Conservation (phyloP, 2,113 vertebrate genomes). For the Callipepla squamata region DNA sequence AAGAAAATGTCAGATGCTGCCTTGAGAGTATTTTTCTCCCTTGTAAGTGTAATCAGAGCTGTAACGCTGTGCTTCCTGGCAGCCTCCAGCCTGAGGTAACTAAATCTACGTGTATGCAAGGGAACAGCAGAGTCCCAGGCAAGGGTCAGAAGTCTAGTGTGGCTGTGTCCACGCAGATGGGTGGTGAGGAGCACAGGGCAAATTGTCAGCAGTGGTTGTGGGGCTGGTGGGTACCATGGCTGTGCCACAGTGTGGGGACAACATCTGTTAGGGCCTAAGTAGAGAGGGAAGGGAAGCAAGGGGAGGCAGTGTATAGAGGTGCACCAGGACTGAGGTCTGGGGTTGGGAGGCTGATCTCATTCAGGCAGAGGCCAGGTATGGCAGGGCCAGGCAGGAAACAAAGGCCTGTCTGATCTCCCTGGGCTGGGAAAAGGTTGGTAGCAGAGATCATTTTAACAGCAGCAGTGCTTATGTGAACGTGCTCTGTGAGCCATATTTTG, state of each 20-base stretch:
- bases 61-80: neutral
- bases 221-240: neutral
- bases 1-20: neutral
- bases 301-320: neutral
- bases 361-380: neutral
- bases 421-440: neutral
- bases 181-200: neutral
- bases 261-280: neutral
- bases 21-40: neutral
- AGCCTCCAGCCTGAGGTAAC: neutral
- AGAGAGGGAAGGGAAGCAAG: neutral
- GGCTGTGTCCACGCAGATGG: neutral
- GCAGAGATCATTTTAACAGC: neutral
- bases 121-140: neutral
- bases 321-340: neutral
- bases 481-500: neutral
- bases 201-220: neutral
- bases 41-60: neutral
- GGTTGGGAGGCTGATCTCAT: neutral
- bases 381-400: neutral
- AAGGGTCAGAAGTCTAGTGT: constrained; percentile 38
- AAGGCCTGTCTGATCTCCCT: neutral
- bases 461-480: neutral
- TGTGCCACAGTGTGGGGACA: neutral
- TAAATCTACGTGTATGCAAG: neutral